Evolutionary conservation across 2,888 invertebrate genomes (phyloP), one percentile per base, ranked within the genome.

Genomic region (Desoria tigrina): DNA sequence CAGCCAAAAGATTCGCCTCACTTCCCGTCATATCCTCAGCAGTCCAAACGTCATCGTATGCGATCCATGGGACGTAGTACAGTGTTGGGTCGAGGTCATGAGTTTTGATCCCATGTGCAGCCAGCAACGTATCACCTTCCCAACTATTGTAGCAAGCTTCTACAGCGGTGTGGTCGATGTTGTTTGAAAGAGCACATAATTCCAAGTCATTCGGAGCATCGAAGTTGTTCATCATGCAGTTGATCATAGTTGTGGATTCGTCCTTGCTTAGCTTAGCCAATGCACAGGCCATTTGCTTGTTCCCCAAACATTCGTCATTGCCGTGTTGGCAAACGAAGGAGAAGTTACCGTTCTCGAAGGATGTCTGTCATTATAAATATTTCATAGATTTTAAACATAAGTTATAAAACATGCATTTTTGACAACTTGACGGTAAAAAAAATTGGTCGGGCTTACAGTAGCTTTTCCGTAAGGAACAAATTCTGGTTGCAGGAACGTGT

Each of bases 31-130:
- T 57, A 42, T 74, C 76, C 3, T 60, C 63, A 0, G 37, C 60
- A 23, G 56, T 71, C 45, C 65, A 76, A 1, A 72, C 71, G 27
- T 72, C 76, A 65, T 78, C 71, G 42, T 76, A 74, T 9, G 73
- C 49, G 50, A 78, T 77, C 78, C 78, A 78, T n/a, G 78, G 78
- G 1, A 78, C 77, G 61, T 77, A 77, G 60, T 76, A 73, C 2
- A 78, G 62, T 7, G 61, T 54, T 11, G 78, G 78, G 1, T 56
- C n/a, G 2, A 77, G 71, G 7, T 71, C 66, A 50, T 78, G 78
- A 6, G 76, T 76, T 24, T 64, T 63, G 32, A 73, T 61, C n/a
- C 76, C 76, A 45, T 70, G 66, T 2, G 59, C 60, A 42, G 73
- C 73, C 28, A 78, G 68, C 21, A 78, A 61, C 16, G 69, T 64